Percentiles rank a stretch among this genome's conserved stretches.
Evolutionary conservation across 2,113 vertebrate species (phyloP).

Genomic region (Panthera leo): DNA sequence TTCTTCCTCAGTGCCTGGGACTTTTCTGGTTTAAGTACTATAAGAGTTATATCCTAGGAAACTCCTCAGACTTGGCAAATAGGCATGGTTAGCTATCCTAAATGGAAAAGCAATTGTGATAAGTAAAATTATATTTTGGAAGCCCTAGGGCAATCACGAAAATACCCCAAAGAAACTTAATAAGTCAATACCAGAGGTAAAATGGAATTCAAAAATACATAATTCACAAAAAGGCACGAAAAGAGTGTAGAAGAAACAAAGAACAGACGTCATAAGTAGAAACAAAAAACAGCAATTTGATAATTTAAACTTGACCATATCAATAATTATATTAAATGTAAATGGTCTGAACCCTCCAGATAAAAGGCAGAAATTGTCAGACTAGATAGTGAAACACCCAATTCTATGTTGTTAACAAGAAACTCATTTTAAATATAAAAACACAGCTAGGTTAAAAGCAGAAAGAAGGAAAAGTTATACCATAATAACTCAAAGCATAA

Average conservation of each 20-base stretch:
- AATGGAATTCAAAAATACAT: slow-evolving; percentile 38
- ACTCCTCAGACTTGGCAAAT: neutral
- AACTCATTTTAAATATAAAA: slow-evolving; percentile 3
- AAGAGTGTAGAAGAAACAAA: neutral
- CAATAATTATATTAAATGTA: slow-evolving; percentile 23
- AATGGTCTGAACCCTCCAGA: neutral
- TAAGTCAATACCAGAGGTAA: neutral
- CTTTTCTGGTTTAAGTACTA: neutral
- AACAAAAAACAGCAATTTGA: neutral
- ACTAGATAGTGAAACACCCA: neutral
- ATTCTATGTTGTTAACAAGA: neutral
- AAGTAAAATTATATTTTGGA: neutral
- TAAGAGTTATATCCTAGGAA: neutral
- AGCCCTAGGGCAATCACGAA: neutral
- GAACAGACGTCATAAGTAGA: neutral
- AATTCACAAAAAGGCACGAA: neutral
- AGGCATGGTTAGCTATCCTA: neutral
- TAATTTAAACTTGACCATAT: neutral
- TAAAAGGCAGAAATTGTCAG: slow-evolving; percentile 30
- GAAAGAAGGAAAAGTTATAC: neutral
- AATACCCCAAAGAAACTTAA: neutral
- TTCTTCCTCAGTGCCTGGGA: neutral
- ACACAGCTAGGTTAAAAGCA: neutral
- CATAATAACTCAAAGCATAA: neutral
- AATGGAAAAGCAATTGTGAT: neutral